Conservation (phyloP, 64 coral and sea anemone genomes). For the Montipora sp. region DNA sequence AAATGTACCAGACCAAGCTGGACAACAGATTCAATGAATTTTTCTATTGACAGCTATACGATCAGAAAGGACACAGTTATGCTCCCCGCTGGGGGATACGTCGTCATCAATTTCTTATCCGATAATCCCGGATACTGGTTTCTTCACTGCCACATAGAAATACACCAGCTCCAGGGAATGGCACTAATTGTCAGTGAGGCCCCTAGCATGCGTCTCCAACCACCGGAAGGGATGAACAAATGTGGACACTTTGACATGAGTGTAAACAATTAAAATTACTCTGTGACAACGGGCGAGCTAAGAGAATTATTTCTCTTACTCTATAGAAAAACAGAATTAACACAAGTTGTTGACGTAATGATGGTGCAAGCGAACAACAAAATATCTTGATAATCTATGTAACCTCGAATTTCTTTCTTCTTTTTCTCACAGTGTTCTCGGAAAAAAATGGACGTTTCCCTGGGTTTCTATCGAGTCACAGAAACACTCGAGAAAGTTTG, state of each 20-base stretch:
- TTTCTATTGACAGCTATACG: constrained; percentile 38
- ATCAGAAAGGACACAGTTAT: constrained; percentile 70
- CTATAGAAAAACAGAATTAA: too few species aligned
- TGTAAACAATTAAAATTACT: background rate
- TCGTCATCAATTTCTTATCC: constrained; percentile 55
- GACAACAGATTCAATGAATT: background rate
- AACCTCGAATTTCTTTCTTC: too few species aligned
- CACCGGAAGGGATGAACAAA: constrained; percentile 13
- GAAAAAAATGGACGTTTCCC: too few species aligned
- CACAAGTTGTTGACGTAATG: too few species aligned
- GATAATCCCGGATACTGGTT: constrained; percentile 81
- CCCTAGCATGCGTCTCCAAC: background rate
- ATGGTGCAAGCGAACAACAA: too few species aligned
- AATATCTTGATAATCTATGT: too few species aligned
- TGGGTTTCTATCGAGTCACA: too few species aligned
- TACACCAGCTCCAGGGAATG: constrained; percentile 71
- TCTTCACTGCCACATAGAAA: constrained; percentile 74
- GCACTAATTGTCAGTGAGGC: constrained; percentile 49
- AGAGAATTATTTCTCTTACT: too few species aligned
- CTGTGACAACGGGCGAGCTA: too few species aligned
- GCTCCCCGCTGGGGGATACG: constrained; percentile 65
- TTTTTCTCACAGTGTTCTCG: too few species aligned
- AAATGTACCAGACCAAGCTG: constrained; percentile 51
- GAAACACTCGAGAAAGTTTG: too few species aligned
- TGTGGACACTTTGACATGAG: constrained; percentile 39